A percentile compares a stretch with the other conserved stretches of the same genome.
Evolutionary conservation across 1,140 invertebrate genomes (phyloP).

Genomic region (Streblospio benedicti): DNA sequence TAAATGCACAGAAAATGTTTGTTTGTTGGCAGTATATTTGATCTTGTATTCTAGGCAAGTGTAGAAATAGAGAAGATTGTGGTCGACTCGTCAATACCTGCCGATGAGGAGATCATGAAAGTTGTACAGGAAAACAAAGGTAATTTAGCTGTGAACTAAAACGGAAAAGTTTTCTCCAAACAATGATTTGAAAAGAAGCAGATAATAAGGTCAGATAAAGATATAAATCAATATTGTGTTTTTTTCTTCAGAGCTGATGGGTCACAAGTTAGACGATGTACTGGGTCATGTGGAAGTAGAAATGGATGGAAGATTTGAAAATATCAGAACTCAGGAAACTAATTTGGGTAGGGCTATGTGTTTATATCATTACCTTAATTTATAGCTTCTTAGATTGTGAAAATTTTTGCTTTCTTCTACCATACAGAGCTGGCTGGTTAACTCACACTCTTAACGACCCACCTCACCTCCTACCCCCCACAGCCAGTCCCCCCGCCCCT

Average conservation of each 20-base stretch:
- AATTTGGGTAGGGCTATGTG: conserved; percentile 57
- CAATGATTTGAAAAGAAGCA: neutral
- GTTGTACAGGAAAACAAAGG: conserved; percentile 64
- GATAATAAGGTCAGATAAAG: neutral
- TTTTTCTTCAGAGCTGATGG: conserved; percentile 56
- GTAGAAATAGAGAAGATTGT: conserved; percentile 64
- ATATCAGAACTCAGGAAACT: conserved; percentile 69
- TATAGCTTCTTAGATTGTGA: too few relatives aligned
- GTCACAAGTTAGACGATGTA: conserved; percentile 71
- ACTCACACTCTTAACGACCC: too few relatives aligned
- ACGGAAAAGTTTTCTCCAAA: too few relatives aligned
- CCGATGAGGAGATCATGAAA: conserved; percentile 64
- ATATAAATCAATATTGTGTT: neutral
- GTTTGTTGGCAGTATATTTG: too few relatives aligned
- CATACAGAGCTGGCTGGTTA: too few relatives aligned
- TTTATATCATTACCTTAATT: neutral
- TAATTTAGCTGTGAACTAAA: conserved; percentile 39
- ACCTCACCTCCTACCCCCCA: too few relatives aligned
- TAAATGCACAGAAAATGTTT: too few relatives aligned
- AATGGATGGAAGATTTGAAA: conserved; percentile 71
- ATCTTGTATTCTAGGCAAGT: too few relatives aligned
- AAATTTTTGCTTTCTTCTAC: too few relatives aligned
- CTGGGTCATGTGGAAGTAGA: conserved; percentile 72
- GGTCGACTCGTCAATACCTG: conserved; percentile 60
- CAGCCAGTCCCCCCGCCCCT: too few relatives aligned